Evolutionary conservation across 2,888 invertebrate genomes (phyloP), one percentile per base, ranked within the genome.

Genomic region (Altica lythri): DNA sequence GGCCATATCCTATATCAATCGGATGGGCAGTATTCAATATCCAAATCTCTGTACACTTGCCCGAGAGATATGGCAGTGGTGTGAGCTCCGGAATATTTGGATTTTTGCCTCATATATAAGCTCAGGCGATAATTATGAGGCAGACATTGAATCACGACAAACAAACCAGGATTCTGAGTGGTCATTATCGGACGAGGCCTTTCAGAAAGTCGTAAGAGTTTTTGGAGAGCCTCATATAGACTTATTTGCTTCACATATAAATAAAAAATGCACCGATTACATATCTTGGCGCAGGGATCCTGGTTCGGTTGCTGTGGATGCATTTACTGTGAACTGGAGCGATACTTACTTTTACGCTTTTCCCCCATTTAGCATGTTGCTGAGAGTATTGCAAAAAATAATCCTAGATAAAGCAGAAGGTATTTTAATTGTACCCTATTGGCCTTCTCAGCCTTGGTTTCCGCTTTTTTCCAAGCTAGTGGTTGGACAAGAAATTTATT

Each of bases 401-500:
- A 51, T 57, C 2, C 27, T 29, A 1, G 62, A 64, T 29, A 54
- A 58, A 32, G 60, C 61, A 12, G 25, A 9, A 14, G 59, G 61
- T 6, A 49, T 64, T 6, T 6, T 64, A n/a, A 51, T 62, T 10
- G 59, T 62, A n/a, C 62, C 62, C 6, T 12, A 37, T 5, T 62
- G 59, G 61, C 19, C 40, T 16, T 40, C 59, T 6, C 60, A 63
- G 53, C 55, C 62, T n/a, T 63, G 63, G 64, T 58, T 43, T 32
- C 60, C 62, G 4, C 29, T 61, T 13, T 61, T 60, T 16, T 10
- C 16, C 2, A 53, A 42, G 9, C 30, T 60, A 12, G n/a, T 35
- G 18, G 32, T 38, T 1, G n/a, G 42, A 13, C 17, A 54, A 27
- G 38, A 42, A 19, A 13, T 62, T 19, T 14, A 37, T 17, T 60